phyloP scores from a whole-genome alignment of 2,888 invertebrate genomes.

The Apeira syringaria region DNA sequence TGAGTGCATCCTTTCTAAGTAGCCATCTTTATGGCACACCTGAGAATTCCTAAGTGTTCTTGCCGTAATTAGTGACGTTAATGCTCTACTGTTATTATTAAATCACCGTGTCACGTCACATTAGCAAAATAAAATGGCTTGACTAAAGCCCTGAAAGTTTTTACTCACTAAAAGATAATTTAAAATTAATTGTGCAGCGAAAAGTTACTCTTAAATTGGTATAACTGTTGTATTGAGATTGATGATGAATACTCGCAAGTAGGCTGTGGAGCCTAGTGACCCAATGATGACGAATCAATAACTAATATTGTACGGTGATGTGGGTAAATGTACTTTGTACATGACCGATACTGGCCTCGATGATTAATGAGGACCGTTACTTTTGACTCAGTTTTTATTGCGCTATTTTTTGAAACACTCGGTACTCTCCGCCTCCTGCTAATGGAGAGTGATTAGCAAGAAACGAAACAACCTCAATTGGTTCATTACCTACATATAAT shows the following conservation, averaged over 20 bases:
- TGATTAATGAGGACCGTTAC: slow-evolving; percentile 79
- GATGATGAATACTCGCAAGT: slow-evolving; percentile 22
- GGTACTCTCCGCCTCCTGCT: slow-evolving; percentile 43
- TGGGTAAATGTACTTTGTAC: slow-evolving; percentile 51
- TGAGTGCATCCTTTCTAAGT: too few relatives aligned
- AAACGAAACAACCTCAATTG: slow-evolving; percentile 33
- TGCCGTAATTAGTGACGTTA: too few relatives aligned
- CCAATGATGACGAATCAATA: slow-evolving; percentile 61
- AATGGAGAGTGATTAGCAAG: slow-evolving; percentile 48
- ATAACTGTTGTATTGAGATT: slow-evolving; percentile 14
- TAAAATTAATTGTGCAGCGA: too few relatives aligned
- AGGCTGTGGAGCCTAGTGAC: slow-evolving; percentile 33
- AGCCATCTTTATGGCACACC: too few relatives aligned
- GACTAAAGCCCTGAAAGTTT: too few relatives aligned
- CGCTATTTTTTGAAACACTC: slow-evolving; percentile 66
- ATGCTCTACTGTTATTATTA: too few relatives aligned
- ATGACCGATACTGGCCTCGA: slow-evolving; percentile 74
- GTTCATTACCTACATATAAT: slow-evolving; percentile 18
- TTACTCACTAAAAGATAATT: too few relatives aligned
- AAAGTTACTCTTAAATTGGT: slow-evolving; percentile 24
- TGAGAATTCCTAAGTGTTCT: too few relatives aligned
- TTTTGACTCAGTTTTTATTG: slow-evolving; percentile 72
- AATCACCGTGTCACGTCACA: too few relatives aligned
- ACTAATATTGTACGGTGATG: slow-evolving; percentile 56
- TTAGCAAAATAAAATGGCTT: too few relatives aligned